A percentile compares a stretch with the other conserved stretches of the same genome.
Evolutionary conservation across 2,113 vertebrate genomes (phyloP).

Genomic region (Nesogale talazaci): DNA sequence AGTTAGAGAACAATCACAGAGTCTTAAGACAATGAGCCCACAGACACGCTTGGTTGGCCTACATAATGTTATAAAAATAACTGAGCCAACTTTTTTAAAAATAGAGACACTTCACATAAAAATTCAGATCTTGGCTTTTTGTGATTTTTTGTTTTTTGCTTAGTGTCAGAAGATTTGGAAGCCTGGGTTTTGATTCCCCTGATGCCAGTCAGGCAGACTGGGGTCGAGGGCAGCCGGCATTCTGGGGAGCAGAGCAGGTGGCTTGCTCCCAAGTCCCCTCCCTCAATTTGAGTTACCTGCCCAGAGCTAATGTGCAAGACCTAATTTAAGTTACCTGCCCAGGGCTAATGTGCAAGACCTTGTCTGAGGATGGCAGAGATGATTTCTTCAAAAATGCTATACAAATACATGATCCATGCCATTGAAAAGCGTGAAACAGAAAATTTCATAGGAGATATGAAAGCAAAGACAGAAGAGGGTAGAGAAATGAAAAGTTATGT

Average conservation of each 20-base stretch:
- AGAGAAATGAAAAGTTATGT: conserved; percentile 10
- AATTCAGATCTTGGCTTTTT: conserved; percentile 34
- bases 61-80: conserved; percentile 78
- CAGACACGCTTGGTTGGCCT: conserved; percentile 71
- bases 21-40: conserved; percentile 62
- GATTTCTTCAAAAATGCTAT: neutral
- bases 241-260: too few species aligned
- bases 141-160: neutral
- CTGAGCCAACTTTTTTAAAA: conserved; percentile 72
- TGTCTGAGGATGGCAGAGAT: neutral
- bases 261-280: neutral
- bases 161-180: conserved; percentile 44
- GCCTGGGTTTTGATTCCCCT: neutral
- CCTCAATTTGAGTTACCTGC: neutral
- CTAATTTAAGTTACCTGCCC: neutral
- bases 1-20: conserved; percentile 15
- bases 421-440: neutral
- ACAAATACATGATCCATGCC: neutral
- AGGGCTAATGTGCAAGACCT: neutral
- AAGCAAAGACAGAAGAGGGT: conserved; percentile 32
- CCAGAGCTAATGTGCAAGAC: neutral
- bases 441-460: neutral
- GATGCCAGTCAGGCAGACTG: neutral
- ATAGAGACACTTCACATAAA: conserved; percentile 64
- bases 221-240: neutral